A percentile compares a stretch with the other conserved stretches of the same genome.
Conservation (phyloP, 2,888 invertebrate species). For the Seira sanloemensis region DNA sequence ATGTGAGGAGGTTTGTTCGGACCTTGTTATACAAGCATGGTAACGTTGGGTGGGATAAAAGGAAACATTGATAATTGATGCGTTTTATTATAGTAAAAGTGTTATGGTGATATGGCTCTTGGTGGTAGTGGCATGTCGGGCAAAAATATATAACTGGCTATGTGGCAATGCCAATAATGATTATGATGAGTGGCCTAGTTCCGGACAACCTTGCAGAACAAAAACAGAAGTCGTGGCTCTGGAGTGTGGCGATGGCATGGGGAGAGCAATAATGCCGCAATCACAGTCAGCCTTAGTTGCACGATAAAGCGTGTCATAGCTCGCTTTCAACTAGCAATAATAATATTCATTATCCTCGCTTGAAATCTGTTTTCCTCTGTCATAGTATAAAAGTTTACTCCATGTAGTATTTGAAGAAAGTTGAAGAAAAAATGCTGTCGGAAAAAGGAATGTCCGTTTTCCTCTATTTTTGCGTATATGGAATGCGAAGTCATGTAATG, state of each 20-base stretch:
- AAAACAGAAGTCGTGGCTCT: conserved; percentile 34
- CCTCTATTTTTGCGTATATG: neutral
- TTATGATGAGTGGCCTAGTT: conserved; percentile 55
- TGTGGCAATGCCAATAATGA: conserved; percentile 7
- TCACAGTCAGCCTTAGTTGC: neutral
- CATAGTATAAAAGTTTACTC: neutral
- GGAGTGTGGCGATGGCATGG: conserved; percentile 12
- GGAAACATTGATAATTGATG: neutral
- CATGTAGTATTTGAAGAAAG: neutral
- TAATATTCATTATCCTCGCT: conserved; percentile 39
- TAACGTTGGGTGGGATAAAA: too few species aligned
- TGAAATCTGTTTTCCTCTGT: neutral
- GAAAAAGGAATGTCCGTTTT: neutral
- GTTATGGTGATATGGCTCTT: neutral
- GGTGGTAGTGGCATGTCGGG: neutral
- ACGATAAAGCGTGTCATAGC: neutral
- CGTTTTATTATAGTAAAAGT: neutral
- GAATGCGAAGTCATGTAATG: neutral
- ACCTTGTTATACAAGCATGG: neutral
- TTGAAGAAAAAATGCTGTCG: neutral
- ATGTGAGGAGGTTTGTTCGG: too few species aligned
- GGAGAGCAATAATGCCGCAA: neutral
- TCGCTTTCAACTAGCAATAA: conserved; percentile 10
- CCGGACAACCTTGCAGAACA: conserved; percentile 45
- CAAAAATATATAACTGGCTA: too few species aligned